Evolutionary conservation across 2,888 invertebrate genomes (phyloP).

Genomic region (Sesia bembeciformis): DNA sequence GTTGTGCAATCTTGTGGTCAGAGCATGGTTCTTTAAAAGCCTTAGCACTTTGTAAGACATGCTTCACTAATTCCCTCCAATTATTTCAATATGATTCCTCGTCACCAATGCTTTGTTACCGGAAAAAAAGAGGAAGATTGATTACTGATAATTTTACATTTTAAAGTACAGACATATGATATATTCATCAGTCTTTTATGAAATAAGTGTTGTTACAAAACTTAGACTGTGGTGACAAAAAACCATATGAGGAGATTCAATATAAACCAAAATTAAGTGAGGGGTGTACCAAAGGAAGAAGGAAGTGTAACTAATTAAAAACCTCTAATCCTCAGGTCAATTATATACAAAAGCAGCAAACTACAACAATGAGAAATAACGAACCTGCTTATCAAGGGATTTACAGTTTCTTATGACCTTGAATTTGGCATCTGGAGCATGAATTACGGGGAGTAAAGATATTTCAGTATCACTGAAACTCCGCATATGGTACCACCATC

Average conservation of each 20-base stretch:
- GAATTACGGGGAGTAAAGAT: conserved; percentile 43
- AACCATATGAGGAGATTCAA: conserved; percentile 53
- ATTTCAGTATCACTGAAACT: conserved; percentile 72
- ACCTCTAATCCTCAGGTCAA: not conserved
- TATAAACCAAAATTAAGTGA: conserved; percentile 5
- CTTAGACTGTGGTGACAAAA: conserved; percentile 37
- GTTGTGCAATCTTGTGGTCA: conserved; percentile 37
- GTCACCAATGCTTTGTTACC: conserved; percentile 53
- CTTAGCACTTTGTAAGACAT: conserved; percentile 46
- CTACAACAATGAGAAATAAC: conserved; percentile 13
- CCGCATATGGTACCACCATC: conserved; percentile 77
- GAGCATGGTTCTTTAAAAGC: conserved; percentile 32
- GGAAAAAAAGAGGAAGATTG: conserved; percentile 39
- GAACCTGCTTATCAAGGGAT: conserved; percentile 43
- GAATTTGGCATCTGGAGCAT: conserved; percentile 26
- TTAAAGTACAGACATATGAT: not conserved
- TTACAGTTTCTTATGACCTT: conserved; percentile 26
- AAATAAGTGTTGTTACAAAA: not conserved
- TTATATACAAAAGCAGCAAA: not conserved
- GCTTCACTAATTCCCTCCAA: conserved; percentile 30
- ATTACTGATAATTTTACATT: not conserved
- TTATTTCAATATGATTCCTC: conserved; percentile 42
- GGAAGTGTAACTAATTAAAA: not conserved
- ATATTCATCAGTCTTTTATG: no score
- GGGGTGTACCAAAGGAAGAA: conserved; percentile 7